Percentiles rank a stretch among this genome's conserved stretches.
Evolutionary conservation across 2,888 invertebrate genomes (phyloP).

Genomic region (Epicampocera succincta): DNA sequence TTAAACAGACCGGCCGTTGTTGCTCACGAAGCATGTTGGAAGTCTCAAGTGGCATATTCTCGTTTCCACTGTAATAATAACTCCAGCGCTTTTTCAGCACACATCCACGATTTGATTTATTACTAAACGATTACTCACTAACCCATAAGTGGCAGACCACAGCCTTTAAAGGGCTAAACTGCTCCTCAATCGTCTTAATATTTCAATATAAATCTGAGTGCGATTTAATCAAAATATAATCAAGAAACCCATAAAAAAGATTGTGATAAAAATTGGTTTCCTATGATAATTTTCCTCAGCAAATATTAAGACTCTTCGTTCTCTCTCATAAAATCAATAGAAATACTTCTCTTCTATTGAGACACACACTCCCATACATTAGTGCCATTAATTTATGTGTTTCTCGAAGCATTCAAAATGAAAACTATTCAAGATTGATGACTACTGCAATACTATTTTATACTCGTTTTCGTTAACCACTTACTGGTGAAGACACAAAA

Average conservation of each 20-base stretch:
- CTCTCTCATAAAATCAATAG: constrained; percentile 51
- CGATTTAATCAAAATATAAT: constrained; percentile 33
- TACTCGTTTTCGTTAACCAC: constrained; percentile 16
- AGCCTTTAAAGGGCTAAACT: constrained; percentile 24
- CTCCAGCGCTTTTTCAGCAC: neutral
- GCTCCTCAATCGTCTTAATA: constrained; percentile 33
- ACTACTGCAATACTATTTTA: constrained; percentile 64
- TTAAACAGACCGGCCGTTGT: too few species aligned
- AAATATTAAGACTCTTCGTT: constrained; percentile 49
- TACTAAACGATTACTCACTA: constrained; percentile 27
- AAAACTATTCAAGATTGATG: constrained; percentile 68
- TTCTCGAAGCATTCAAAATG: constrained; percentile 37
- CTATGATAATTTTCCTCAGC: constrained; percentile 60
- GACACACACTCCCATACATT: neutral
- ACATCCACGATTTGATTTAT: constrained; percentile 34
- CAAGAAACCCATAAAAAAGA: constrained; percentile 13
- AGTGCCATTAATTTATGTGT: neutral
- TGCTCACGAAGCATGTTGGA: too few species aligned
- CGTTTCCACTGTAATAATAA: too few species aligned
- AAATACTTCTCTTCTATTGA: constrained; percentile 33
- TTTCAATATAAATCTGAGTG: constrained; percentile 47
- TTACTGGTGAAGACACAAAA: constrained; percentile 29
- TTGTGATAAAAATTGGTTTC: constrained; percentile 52
- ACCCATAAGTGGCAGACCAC: neutral
- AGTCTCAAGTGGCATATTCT: too few species aligned